Conservation (phyloP, 2,797 vertebrate species). For the Rhincodon typus region DNA sequence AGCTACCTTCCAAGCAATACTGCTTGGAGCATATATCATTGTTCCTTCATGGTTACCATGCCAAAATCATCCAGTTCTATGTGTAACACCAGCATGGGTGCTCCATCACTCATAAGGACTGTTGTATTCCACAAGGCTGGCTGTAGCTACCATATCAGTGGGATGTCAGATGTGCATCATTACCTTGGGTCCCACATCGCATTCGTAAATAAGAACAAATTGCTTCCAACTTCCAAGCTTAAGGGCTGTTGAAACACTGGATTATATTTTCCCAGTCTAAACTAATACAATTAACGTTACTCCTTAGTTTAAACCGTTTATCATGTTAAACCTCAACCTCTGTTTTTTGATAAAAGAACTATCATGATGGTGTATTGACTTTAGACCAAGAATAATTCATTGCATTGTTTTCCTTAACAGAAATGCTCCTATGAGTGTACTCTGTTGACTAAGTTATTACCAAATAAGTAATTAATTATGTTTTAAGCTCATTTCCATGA, state of each 20-base stretch:
- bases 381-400: background rate
- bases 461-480: background rate
- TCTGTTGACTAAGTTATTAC: conserved; percentile 1
- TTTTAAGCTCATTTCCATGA: background rate
- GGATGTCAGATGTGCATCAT: background rate
- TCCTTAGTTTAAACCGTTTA: background rate
- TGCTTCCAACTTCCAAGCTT: background rate
- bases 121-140: background rate
- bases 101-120: background rate
- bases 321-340: background rate
- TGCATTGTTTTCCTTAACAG: background rate
- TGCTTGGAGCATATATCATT: background rate
- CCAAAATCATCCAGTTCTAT: no score
- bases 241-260: background rate
- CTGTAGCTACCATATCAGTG: background rate
- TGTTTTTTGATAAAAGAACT: background rate
- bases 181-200: no score
- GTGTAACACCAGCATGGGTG: background rate
- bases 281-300: background rate
- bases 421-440: background rate
- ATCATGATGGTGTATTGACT: background rate
- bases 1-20: background rate
- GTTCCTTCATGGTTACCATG: background rate
- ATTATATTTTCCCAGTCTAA: background rate
- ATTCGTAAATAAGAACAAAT: background rate